A percentile compares a stretch with the other conserved stretches of the same genome.
phyloP scores from a whole-genome alignment of 2,888 invertebrate species.

The Tineola bisselliella region DNA sequence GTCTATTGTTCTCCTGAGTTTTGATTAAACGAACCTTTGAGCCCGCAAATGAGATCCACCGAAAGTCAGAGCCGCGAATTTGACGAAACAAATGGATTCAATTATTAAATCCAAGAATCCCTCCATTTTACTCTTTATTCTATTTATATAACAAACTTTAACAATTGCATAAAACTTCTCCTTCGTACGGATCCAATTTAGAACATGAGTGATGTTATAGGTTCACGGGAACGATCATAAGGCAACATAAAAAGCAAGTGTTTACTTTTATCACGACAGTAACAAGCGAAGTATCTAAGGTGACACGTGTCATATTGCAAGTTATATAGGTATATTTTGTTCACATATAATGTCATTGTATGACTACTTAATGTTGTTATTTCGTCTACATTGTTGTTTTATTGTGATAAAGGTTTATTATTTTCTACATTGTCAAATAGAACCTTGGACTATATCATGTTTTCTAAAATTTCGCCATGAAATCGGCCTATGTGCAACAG shows the following conservation, averaged over 20 bases:
- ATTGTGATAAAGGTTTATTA: background rate
- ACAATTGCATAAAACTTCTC: no score
- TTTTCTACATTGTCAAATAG: background rate
- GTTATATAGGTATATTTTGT: constrained; percentile 4
- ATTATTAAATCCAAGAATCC: constrained; percentile 8
- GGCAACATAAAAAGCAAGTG: constrained; percentile 14
- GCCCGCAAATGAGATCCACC: constrained; percentile 7
- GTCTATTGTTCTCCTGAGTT: constrained; percentile 46
- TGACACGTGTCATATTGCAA: constrained; percentile 8
- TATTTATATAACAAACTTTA: no score
- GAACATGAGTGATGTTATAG: constrained; percentile 4
- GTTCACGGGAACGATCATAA: constrained; percentile 13
- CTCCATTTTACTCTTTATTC: no score
- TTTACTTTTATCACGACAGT: constrained; percentile 20
- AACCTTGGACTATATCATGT: background rate
- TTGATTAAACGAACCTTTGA: constrained; percentile 41
- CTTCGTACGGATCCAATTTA: background rate
- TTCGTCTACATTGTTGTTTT: background rate
- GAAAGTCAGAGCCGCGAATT: constrained; percentile 8
- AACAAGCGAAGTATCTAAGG: constrained; percentile 13
- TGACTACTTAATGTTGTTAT: background rate
- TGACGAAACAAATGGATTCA: constrained; percentile 5
- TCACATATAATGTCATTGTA: background rate
- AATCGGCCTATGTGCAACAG: no score
- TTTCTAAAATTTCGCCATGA: no score